Conservation (phyloP, 2,113 vertebrate species). For the Isichthys henryi region DNA sequence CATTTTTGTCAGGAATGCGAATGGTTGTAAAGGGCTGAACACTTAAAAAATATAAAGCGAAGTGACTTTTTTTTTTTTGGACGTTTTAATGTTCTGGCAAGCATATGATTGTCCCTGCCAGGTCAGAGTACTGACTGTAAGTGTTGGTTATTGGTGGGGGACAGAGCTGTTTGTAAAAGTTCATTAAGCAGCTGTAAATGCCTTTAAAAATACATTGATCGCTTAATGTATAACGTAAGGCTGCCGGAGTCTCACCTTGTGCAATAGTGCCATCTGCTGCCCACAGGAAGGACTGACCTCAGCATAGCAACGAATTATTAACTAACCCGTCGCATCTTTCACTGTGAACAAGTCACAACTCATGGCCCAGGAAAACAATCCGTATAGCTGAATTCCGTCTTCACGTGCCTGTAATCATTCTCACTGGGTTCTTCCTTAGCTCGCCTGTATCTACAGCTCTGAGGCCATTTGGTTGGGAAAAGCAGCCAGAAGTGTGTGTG, state of each 20-base stretch:
- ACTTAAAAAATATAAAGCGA: neutral
- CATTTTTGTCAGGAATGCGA: constrained; percentile 40
- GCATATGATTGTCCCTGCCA: neutral
- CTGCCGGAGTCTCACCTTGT: constrained; percentile 38
- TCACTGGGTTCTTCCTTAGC: neutral
- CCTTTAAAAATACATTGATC: constrained; percentile 41
- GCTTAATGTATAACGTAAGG: constrained; percentile 40
- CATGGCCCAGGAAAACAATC: neutral
- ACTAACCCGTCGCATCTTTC: neutral
- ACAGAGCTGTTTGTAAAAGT: constrained; percentile 29
- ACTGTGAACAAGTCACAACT: neutral
- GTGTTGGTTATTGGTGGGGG: constrained; percentile 15
- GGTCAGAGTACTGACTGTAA: neutral
- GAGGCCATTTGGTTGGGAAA: neutral
- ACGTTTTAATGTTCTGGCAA: neutral
- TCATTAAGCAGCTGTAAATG: constrained; percentile 44
- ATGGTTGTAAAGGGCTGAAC: constrained; percentile 10
- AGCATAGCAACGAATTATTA: neutral
- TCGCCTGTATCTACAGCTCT: neutral
- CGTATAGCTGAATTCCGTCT: neutral
- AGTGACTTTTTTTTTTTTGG: neutral
- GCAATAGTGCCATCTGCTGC: constrained; percentile 67
- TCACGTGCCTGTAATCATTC: neutral
- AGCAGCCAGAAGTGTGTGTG: neutral
- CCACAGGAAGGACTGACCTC: constrained; percentile 37